phyloP scores from a whole-genome alignment of 2,797 vertebrate species.

The Anableps anableps region DNA sequence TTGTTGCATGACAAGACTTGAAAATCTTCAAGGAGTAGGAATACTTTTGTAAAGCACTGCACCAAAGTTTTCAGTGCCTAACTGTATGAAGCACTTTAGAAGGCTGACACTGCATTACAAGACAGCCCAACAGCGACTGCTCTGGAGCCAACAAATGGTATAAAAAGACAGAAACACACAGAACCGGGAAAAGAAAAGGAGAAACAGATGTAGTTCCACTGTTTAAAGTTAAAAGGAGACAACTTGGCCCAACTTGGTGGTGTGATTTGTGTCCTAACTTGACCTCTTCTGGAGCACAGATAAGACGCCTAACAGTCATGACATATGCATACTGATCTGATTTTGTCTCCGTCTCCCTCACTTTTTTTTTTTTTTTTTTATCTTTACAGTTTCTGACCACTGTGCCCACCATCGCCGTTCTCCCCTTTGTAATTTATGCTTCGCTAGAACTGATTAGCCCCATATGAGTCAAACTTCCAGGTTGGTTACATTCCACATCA shows the following conservation, averaged over 20 bases:
- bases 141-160: conserved; percentile 19
- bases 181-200: conserved; percentile 45
- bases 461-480: conserved; percentile 62
- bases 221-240: conserved; percentile 64
- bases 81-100: background rate
- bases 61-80: background rate
- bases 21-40: background rate
- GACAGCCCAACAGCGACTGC: background rate
- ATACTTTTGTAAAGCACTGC: background rate
- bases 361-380: conserved; percentile 46
- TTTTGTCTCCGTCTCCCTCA: conserved; percentile 18
- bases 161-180: conserved; percentile 12
- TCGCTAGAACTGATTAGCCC: conserved; percentile 65
- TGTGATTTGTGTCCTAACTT: conserved; percentile 68
- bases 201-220: conserved; percentile 70
- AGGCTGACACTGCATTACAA: background rate
- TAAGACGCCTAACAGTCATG: conserved; percentile 51
- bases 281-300: conserved; percentile 62
- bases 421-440: conserved; percentile 59
- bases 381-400: conserved; percentile 49
- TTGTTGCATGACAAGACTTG: background rate
- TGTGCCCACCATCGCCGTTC: conserved; percentile 54
- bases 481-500: conserved; percentile 71
- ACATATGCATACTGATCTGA: conserved; percentile 21
- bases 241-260: conserved; percentile 35